Evolutionary conservation across 2,888 invertebrate species (phyloP).

Genomic region (Drosophila formosana): DNA sequence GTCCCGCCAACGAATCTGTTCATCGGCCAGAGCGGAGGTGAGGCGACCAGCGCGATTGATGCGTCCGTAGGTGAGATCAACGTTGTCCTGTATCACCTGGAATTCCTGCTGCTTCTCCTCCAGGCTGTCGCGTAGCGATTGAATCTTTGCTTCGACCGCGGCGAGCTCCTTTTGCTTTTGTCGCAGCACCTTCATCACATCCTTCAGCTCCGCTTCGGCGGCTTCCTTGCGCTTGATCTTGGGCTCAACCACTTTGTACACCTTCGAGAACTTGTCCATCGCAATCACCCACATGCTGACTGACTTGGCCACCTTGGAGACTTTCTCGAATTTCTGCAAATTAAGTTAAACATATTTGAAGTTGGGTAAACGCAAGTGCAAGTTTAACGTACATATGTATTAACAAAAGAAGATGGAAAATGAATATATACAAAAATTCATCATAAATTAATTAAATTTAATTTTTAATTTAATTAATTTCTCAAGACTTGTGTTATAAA

Average conservation of each 20-base stretch:
- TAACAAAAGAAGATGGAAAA: too few relatives aligned
- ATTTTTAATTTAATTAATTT: too few relatives aligned
- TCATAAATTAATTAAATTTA: too few relatives aligned
- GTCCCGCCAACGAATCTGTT: slow-evolving; percentile 93
- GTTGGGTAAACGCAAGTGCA: not conserved
- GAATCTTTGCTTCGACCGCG: slow-evolving; percentile 90
- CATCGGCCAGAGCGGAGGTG: slow-evolving; percentile 94
- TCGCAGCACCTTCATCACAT: slow-evolving; percentile 90
- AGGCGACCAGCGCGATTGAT: slow-evolving; percentile 93
- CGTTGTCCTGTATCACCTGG: slow-evolving; percentile 90
- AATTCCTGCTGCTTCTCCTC: slow-evolving; percentile 91
- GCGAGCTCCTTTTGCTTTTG: slow-evolving; percentile 93
- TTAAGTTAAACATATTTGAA: not conserved
- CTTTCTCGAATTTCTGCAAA: slow-evolving; percentile 90
- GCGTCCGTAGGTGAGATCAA: slow-evolving; percentile 91
- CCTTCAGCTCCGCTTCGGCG: slow-evolving; percentile 91
- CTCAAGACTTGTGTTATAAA: too few relatives aligned
- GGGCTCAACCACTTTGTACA: slow-evolving; percentile 94
- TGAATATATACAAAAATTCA: too few relatives aligned
- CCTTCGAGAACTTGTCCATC: slow-evolving; percentile 94
- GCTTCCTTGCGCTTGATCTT: slow-evolving; percentile 92
- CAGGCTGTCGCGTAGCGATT: slow-evolving; percentile 86
- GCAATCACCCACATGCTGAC: slow-evolving; percentile 97
- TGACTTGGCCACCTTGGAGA: slow-evolving; percentile 94
- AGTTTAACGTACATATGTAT: too few relatives aligned